Evolutionary conservation across 2,888 invertebrate genomes (phyloP).

Genomic region (Nomada lathburiana): DNA sequence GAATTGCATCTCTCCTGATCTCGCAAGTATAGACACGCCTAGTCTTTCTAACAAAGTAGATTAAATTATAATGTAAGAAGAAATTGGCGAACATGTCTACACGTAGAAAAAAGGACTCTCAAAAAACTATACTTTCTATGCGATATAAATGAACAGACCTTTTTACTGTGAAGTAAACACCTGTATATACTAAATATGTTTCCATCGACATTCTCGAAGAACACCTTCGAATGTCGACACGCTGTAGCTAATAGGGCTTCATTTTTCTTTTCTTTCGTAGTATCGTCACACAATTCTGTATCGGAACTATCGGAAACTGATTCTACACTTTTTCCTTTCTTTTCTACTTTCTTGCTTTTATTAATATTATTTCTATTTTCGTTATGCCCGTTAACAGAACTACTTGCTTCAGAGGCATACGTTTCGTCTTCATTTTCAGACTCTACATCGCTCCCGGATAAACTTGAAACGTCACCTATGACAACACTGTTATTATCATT

Average conservation of each 20-base stretch:
- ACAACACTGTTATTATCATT: neutral
- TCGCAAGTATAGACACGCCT: conserved; percentile 69
- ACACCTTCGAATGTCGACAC: conserved; percentile 90
- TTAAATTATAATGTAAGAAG: conserved; percentile 66
- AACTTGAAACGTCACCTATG: conserved; percentile 88
- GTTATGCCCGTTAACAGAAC: conserved; percentile 78
- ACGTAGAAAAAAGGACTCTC: conserved; percentile 3
- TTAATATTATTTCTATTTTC: conserved; percentile 47
- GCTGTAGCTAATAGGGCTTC: conserved; percentile 78
- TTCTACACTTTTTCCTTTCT: conserved; percentile 63
- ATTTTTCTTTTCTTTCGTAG: conserved; percentile 71
- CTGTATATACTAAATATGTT: conserved; percentile 91
- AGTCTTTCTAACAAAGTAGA: conserved; percentile 70
- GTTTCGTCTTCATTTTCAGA: conserved; percentile 83
- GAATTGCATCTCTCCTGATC: conserved; percentile 71
- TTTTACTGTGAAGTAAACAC: conserved; percentile 90
- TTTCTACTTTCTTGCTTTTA: conserved; percentile 70
- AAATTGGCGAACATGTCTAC: conserved; percentile 43
- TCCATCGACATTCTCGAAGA: conserved; percentile 89
- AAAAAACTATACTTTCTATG: conserved; percentile 22
- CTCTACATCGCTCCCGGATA: conserved; percentile 88
- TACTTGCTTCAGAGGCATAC: conserved; percentile 71
- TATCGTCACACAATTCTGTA: conserved; percentile 75
- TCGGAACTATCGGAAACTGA: conserved; percentile 76
- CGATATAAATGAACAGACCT: conserved; percentile 84